Conservation (phyloP, 1,140 invertebrate genomes). For the Calephelis nemesis region DNA sequence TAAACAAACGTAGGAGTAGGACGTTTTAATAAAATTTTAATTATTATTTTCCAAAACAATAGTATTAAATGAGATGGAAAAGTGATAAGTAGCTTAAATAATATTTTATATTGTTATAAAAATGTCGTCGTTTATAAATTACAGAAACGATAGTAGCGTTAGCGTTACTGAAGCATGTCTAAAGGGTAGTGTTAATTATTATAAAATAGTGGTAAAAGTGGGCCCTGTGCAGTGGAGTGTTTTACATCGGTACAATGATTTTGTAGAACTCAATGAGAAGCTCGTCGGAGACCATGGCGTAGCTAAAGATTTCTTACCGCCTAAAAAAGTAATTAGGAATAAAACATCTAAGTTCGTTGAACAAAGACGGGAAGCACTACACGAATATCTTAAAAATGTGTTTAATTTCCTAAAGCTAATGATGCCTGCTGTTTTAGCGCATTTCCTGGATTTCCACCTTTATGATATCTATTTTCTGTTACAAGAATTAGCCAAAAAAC, state of each 20-base stretch:
- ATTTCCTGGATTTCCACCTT: constrained; percentile 89
- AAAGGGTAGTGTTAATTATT: constrained; percentile 74
- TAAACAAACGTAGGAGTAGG: constrained; percentile 5
- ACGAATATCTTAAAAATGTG: constrained; percentile 89
- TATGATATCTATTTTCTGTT: constrained; percentile 91
- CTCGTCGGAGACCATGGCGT: constrained; percentile 88
- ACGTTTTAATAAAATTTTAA: neutral
- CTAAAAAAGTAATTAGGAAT: constrained; percentile 89
- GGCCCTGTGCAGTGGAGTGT: constrained; percentile 89
- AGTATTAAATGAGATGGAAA: neutral
- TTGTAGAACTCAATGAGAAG: constrained; percentile 91
- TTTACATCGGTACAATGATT: constrained; percentile 92
- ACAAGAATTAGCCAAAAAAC: constrained; percentile 86
- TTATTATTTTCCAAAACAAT: neutral
- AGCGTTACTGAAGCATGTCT: constrained; percentile 62
- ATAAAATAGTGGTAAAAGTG: constrained; percentile 78
- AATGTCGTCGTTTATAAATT: constrained; percentile 67
- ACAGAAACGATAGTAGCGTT: constrained; percentile 65
- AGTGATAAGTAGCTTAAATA: constrained; percentile 15
- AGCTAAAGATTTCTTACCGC: constrained; percentile 91
- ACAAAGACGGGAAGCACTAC: constrained; percentile 87
- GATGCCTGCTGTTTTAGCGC: constrained; percentile 87
- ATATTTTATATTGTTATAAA: constrained; percentile 22
- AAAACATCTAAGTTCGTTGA: constrained; percentile 90
- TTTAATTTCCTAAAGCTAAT: constrained; percentile 86